A percentile compares a stretch with the other conserved stretches of the same genome.
These are phyloP conservation scores for Anseranas semipalmata DNA, from an alignment of 2,113 vertebrate genomes.

Conservation along the genomic window DNA sequence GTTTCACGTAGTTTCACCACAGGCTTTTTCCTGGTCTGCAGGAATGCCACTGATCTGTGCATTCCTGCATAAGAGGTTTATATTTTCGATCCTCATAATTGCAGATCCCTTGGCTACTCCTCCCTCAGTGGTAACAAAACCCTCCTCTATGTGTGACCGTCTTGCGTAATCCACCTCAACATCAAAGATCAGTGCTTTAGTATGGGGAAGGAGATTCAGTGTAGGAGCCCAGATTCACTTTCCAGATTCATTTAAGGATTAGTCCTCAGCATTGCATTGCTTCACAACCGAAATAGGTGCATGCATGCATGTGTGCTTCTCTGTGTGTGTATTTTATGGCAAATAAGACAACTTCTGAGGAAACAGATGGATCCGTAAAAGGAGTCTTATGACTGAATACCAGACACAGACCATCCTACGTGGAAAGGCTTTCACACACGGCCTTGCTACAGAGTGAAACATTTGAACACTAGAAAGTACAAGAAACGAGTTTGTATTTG, in stretches of 20 bases:
- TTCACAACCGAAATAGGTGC: neutral
- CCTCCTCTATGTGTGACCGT: neutral
- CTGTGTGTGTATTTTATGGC: neutral
- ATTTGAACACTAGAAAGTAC: neutral
- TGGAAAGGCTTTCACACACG: neutral
- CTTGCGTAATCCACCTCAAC: neutral
- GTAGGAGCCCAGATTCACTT: neutral
- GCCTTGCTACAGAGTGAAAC: neutral
- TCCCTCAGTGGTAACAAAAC: neutral
- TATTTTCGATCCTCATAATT: neutral
- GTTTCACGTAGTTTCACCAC: no score
- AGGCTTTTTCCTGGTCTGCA: neutral
- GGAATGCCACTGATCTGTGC: slow-evolving; percentile 41
- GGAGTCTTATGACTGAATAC: neutral
- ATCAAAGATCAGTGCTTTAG: neutral
- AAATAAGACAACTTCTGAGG: neutral
- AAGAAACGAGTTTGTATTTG: neutral
- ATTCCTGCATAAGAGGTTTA: slow-evolving; percentile 61
- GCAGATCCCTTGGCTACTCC: neutral
- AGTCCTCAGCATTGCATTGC: neutral
- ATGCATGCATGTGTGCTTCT: neutral
- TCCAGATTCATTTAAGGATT: neutral
- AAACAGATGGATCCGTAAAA: neutral
- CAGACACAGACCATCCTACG: neutral
- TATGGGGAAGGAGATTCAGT: neutral